Evolutionary conservation across 1,140 invertebrate species (phyloP), one percentile per base, ranked within the genome.

Genomic region (Musca vetustissima): DNA sequence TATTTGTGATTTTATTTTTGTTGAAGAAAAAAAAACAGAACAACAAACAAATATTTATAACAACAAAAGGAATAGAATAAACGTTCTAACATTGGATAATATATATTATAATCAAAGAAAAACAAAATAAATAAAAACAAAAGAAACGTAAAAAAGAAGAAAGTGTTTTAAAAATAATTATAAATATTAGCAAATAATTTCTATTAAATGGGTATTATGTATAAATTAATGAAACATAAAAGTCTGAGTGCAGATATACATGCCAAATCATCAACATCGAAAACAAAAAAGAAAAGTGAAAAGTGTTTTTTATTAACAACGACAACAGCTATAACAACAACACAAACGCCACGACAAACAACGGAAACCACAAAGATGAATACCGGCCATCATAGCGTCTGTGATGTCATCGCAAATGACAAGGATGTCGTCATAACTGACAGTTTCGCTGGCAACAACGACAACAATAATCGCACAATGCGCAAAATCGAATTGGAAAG

Each of bases 181-280:
- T 13, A 43, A 43, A 13, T 28, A 28, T 28, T 28, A 28, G n/a
- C 3, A 55, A 55, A 15, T 28, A 22, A n/a, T 24, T 7, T 57
- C 28, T 69, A 70, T 71, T 70, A 73, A 73, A 78, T 79, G 78
- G 78, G 78, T 66, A 75, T 79, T 71, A 79, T 79, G 59, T 77
- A 80, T 47, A 80, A 80, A 67, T 74, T 80, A 73, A 61, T 80
- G 3, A 80, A 79, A 57, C 78, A 80, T 49, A 78, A 68, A 67
- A 64, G 59, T 43, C 25, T 72, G n/a, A 72, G 67, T 48, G 73
- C 72, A 75, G 78, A 79, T 49, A 52, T 79, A 43, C 4, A 43
- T 43, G 11, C 1, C 2, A 43, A 43, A 43, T 13, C 15, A 76
- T 69, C 52, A 74, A 52, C 21, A 59, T 32, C 32, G 15, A 59